Conservation (phyloP, 1,140 invertebrate genomes). For the Eufriesea mexicana region DNA sequence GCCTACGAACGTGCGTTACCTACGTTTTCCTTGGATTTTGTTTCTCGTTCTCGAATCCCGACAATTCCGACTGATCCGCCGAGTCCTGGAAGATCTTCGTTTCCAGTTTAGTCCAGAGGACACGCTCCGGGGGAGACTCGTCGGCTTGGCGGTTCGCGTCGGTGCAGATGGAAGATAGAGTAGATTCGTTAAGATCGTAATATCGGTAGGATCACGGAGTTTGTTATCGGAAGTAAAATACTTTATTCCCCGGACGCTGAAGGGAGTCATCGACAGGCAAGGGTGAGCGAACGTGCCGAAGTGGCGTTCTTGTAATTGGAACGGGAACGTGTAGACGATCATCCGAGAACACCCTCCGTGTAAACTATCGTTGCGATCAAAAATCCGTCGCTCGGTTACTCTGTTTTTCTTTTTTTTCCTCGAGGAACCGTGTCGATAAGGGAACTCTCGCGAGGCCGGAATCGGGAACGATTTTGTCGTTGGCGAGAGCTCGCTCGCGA, state of each 20-base stretch:
- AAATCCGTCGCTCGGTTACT: background rate
- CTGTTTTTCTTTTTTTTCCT: background rate
- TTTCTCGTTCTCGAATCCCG: too few relatives aligned
- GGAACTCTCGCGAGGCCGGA: too few relatives aligned
- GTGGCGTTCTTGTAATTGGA: constrained; percentile 52
- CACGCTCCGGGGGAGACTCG: background rate
- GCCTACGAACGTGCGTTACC: background rate
- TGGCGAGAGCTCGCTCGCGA: background rate
- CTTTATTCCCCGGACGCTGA: background rate
- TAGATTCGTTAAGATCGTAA: background rate
- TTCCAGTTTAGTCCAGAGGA: too few relatives aligned
- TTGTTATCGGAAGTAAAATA: constrained; percentile 9
- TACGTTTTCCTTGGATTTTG: background rate
- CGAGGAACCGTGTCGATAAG: background rate
- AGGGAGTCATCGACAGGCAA: constrained; percentile 19
- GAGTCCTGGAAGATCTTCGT: too few relatives aligned
- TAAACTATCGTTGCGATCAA: constrained; percentile 8
- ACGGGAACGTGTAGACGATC: constrained; percentile 43
- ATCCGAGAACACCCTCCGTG: constrained; percentile 13
- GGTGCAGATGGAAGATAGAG: background rate
- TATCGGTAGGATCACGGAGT: background rate
- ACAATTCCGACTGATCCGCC: too few relatives aligned
- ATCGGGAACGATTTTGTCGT: background rate
- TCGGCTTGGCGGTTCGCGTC: too few relatives aligned
- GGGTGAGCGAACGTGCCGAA: constrained; percentile 48